Conservation (phyloP, 2,113 vertebrate genomes). For the Proterorhinus semilunaris region DNA sequence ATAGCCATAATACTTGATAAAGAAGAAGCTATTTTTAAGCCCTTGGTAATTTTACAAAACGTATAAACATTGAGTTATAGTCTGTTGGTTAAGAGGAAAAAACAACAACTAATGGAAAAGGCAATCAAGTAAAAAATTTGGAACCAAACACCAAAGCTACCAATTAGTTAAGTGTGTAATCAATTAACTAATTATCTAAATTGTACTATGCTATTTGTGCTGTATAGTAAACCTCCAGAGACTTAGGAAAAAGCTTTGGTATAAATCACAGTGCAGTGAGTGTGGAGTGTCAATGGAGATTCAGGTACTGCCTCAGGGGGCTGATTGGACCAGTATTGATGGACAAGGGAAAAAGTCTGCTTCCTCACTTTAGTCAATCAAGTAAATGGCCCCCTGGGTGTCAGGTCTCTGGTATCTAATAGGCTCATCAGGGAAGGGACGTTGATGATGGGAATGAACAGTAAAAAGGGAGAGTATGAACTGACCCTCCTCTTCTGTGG, state of each 20-base stretch:
- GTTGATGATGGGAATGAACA: slow-evolving; percentile 53
- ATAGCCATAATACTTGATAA: too few species aligned
- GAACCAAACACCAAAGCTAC: too few species aligned
- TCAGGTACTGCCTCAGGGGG: slow-evolving; percentile 49
- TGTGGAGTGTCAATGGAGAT: slow-evolving; percentile 52
- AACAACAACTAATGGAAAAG: too few species aligned
- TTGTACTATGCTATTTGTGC: too few species aligned
- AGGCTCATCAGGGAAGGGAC: slow-evolving; percentile 68
- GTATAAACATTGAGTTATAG: too few species aligned
- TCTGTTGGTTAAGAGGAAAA: too few species aligned
- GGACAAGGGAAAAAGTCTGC: slow-evolving; percentile 64
- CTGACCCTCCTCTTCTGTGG: slow-evolving; percentile 43
- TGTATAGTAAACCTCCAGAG: too few species aligned
- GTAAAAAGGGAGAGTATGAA: slow-evolving; percentile 21
- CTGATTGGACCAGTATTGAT: slow-evolving; percentile 77
- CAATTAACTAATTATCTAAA: too few species aligned
- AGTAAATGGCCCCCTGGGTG: slow-evolving; percentile 69
- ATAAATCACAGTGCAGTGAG: slow-evolving; percentile 20
- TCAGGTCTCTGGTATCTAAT: slow-evolving; percentile 69
- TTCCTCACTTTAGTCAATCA: slow-evolving; percentile 76
- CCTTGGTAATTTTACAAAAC: too few species aligned
- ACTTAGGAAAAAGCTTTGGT: slow-evolving; percentile 1
- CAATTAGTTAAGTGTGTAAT: too few species aligned
- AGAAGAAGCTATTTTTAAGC: too few species aligned
- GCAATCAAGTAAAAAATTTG: too few species aligned